Base-by-base conservation (phyloP, 2,113 vertebrate species). In the Rattus rattus region DNA sequence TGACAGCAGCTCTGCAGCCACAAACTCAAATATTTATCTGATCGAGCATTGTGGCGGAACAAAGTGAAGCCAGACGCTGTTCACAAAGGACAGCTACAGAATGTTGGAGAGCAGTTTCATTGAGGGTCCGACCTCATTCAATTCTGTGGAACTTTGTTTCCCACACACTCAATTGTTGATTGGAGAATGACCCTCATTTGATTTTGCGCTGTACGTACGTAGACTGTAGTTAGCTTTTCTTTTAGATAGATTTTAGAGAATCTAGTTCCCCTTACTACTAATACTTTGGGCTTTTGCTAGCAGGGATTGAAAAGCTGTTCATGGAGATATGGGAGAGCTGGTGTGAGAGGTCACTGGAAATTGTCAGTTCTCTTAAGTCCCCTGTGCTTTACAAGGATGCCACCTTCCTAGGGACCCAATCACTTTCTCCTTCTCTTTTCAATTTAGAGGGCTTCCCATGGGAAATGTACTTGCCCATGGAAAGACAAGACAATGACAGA, bases 121-220 rank as follows among this genome's bases (percentile, higher is more conserved):
- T 2, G 16, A 86, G 94, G 76, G 63, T 84, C 89, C 87, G 94
- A 92, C 52, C 83, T 93, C 12, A 4, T 83, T 94, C 96, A 93
- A 90, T 96, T 95, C 30, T 80, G 93, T 70, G 88, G 89, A 98
- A 93, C 67, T 79, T 90, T 47, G 12, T 94, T 95, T 96, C 98
- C 92, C 95, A 91, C 90, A 92, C 97, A 97, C 63, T 0, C 0
- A 22, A 20, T 54, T 75, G 87, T 96, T 98, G 98, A 98, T 97
- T 30, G 99, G 99, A 99, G 99, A 99, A 99, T 99, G 99, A 98
- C 98, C 98, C 98, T 97, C 70, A 96, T 76, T 88, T 97, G 95
- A 76, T 95, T 96, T 94, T 93, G 67, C 11, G 0, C 79, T 97
- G 75, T 98, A 86, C 93, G 96, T 99, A 98, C 93, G 96, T 99